These are phyloP conservation scores for Phymanthus crucifer DNA, from an alignment of 92 coral and sea anemone species.

Conservation along the genomic window DNA sequence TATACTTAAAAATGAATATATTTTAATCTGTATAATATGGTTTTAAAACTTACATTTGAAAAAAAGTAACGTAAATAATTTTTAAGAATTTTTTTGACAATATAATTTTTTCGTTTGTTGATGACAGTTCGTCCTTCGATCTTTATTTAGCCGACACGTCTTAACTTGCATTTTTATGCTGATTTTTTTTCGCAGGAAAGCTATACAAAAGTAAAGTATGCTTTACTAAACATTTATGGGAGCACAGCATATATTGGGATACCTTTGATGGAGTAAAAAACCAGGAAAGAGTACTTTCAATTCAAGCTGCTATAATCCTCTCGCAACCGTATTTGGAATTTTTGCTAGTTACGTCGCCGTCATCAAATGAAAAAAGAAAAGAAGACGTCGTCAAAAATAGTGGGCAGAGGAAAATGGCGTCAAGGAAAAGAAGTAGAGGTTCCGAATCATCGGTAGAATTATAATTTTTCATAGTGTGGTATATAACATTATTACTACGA, in stretches of 20 bases:
- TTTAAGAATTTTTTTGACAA: conserved; percentile 2
- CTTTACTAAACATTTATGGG: conserved; percentile 98
- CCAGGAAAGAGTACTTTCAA: conserved; percentile 95
- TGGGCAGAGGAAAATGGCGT: conserved; percentile 58
- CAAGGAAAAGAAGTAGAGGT: conserved; percentile 84
- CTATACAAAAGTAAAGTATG: conserved; percentile 97
- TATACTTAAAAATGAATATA: background rate
- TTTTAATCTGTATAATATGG: background rate
- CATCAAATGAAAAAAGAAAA: conserved; percentile 84
- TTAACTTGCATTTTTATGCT: conserved; percentile 34
- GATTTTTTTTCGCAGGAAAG: conserved; percentile 69
- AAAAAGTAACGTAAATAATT: background rate
- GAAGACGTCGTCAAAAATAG: conserved; percentile 73
- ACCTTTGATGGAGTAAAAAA: conserved; percentile 96
- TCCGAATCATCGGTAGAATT: conserved; percentile 77
- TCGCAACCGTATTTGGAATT: conserved; percentile 98
- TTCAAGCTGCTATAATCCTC: conserved; percentile 97
- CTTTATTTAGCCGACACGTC: conserved; percentile 23
- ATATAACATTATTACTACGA: conserved; percentile 39
- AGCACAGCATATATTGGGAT: conserved; percentile 97
- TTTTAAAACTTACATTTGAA: background rate
- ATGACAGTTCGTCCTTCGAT: conserved; percentile 7
- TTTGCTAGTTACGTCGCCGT: conserved; percentile 95
- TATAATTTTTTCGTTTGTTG: conserved; percentile 24
- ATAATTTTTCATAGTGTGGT: conserved; percentile 51